phyloP scores from a whole-genome alignment of 1,140 invertebrate species.

The Eumaeus atala region DNA sequence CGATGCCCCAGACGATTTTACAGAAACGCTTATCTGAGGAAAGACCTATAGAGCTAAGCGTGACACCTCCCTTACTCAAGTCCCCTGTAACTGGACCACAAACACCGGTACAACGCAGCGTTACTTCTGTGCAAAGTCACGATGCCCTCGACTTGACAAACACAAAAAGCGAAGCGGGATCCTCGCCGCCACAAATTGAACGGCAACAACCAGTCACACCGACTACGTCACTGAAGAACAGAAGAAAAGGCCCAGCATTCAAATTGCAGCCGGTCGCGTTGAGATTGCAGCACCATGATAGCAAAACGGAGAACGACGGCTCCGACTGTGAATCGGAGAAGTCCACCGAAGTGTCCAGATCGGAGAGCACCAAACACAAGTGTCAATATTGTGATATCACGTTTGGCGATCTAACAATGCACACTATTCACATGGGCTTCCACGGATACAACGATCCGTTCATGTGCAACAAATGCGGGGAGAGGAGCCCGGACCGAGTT shows the following conservation, averaged over 20 bases:
- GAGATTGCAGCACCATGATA: constrained; percentile 65
- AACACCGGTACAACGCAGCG: constrained; percentile 39
- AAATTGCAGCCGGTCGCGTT: constrained; percentile 80
- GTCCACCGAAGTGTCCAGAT: constrained; percentile 47
- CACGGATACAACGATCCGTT: constrained; percentile 93
- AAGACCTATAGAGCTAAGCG: constrained; percentile 26
- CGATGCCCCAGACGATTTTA: constrained; percentile 48
- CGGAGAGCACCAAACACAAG: constrained; percentile 69
- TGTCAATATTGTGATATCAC: constrained; percentile 93
- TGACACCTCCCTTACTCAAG: constrained; percentile 38
- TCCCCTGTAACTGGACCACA: constrained; percentile 49
- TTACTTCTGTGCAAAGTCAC: constrained; percentile 42
- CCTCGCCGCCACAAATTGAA: constrained; percentile 41
- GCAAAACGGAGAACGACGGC: constrained; percentile 36
- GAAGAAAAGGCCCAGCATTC: constrained; percentile 86
- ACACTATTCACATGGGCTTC: constrained; percentile 96
- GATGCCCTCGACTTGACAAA: constrained; percentile 77
- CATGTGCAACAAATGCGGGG: constrained; percentile 95
- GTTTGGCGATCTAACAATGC: constrained; percentile 93
- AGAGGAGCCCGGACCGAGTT: constrained; percentile 85
- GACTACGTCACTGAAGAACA: constrained; percentile 75
- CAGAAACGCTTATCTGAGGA: constrained; percentile 52
- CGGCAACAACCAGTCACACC: constrained; percentile 42
- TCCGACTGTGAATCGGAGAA: neutral
- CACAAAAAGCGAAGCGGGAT: constrained; percentile 50